Base-by-base conservation (phyloP, 2,888 invertebrate genomes). In the Trileptium ribeirensis region DNA sequence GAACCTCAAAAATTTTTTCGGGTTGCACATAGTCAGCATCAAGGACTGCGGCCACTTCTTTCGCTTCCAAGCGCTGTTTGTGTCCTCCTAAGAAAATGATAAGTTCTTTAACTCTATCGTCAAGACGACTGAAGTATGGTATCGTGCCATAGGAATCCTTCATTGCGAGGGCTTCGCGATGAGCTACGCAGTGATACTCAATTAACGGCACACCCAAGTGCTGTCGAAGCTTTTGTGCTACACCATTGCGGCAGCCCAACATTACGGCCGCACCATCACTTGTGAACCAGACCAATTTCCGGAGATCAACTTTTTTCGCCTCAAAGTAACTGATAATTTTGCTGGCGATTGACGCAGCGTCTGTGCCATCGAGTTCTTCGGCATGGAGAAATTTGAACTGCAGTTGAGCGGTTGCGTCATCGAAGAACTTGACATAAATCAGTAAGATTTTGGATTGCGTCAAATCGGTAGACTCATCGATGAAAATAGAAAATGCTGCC, bases 121-220 rank as follows among this genome's bases (percentile, higher is more conserved):
- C 70, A 8, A 70, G 31, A 29, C 70, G 70, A 8, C 15, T 36
- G 36, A 70, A 70, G 8, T 33, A 8, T 15, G 70, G 70, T 31
- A 70, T 19, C 8, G 8, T 8, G 3, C 29, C 70, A n/a, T 19
- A 70, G 29, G 70, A 31, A 29, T 70, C 70, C 29, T 70, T 70
- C 70, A 70, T 31, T 8, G 70, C 70, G 15, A 70, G 36, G 31
- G 70, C 31, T 70, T 70, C 70, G 29, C 70, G 8, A 29, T 70
- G 70, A 29, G 70, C 70, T 8, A 70, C 70, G 31, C 70, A 70
- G 29, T 70, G 70, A 70, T 70, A 70, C 70, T 70, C 70, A 70
- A 70, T 70, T 8, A 70, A 29, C 8, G 70, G 70, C 8, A 70
- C 8, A n/a, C 8, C 15, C 36, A 70, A 36, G 3, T 8, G 31